phyloP scores from a whole-genome alignment of 2,113 vertebrate species.

The Mesitornis unicolor region DNA sequence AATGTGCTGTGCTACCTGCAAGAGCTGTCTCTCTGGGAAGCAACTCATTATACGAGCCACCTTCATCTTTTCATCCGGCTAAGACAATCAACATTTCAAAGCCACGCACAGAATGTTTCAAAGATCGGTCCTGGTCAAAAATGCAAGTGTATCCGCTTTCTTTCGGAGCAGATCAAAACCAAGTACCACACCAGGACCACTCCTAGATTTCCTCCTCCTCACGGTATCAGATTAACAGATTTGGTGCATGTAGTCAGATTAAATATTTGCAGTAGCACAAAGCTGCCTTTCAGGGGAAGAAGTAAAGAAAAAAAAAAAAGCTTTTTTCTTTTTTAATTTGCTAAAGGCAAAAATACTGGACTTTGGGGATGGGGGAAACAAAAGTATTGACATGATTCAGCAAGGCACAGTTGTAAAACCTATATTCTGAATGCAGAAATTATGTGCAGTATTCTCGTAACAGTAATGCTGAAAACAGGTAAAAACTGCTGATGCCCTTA shows the following conservation, averaged over 20 bases:
- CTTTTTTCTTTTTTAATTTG: neutral
- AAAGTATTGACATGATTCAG: constrained; percentile 48
- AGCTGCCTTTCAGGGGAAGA: constrained; percentile 47
- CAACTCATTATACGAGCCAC: constrained; percentile 42
- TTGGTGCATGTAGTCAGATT: constrained; percentile 46
- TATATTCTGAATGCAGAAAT: constrained; percentile 29
- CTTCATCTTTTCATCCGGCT: constrained; percentile 61
- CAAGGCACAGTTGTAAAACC: constrained; percentile 20
- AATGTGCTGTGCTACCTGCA: neutral
- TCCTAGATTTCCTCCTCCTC: constrained; percentile 55
- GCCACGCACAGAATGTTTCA: neutral
- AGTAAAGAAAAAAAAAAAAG: neutral
- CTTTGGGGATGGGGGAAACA: constrained; percentile 29
- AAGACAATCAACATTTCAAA: constrained; percentile 63
- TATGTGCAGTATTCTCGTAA: constrained; percentile 53
- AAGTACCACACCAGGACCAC: constrained; percentile 50
- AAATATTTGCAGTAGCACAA: constrained; percentile 63
- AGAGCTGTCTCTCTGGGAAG: constrained; percentile 45
- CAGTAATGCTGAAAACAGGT: constrained; percentile 73
- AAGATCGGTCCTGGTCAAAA: constrained; percentile 46
- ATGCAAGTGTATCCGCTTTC: constrained; percentile 55
- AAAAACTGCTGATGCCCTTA: constrained; percentile 74
- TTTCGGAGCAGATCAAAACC: constrained; percentile 52
- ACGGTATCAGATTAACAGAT: constrained; percentile 56
- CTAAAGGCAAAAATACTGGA: constrained; percentile 33